Percentiles rank a stretch among this genome's conserved stretches.
Evolutionary conservation across 1,140 invertebrate species (phyloP).

Genomic region (Caenorhabditis inopinata): DNA sequence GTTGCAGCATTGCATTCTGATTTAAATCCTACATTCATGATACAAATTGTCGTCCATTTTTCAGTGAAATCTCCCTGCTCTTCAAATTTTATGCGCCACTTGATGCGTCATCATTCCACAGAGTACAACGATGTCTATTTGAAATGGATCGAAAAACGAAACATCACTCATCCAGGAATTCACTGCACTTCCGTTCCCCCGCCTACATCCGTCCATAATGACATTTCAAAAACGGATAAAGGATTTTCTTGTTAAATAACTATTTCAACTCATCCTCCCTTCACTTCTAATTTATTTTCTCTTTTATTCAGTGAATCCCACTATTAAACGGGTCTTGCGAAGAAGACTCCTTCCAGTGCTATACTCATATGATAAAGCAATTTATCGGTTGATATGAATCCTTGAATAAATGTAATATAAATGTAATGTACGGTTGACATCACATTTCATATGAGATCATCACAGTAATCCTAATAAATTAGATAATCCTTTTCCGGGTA

Average conservation of each 20-base stretch:
- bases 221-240: not conserved
- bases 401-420: not conserved
- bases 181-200: slow-evolving; percentile 13
- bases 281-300: not conserved
- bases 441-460: not conserved
- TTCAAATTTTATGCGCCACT: slow-evolving; percentile 44
- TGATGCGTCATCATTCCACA: slow-evolving; percentile 43
- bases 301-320: not conserved
- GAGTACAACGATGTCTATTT: slow-evolving; percentile 46
- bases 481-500: too few relatives aligned
- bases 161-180: not conserved
- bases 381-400: too few relatives aligned
- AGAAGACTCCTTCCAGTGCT: not conserved
- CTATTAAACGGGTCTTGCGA: not conserved
- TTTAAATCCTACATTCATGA: too few relatives aligned
- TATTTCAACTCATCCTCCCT: too few relatives aligned
- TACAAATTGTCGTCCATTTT: too few relatives aligned
- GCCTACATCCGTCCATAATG: not conserved
- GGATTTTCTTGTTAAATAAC: not conserved
- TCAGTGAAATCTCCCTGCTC: slow-evolving; percentile 44
- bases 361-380: too few relatives aligned
- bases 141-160: slow-evolving; percentile 46
- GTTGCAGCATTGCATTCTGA: too few relatives aligned
- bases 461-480: too few relatives aligned
- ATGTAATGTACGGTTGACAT: not conserved